Evolutionary conservation across 2,888 invertebrate species (phyloP).

Genomic region (Scaptomyza caliginosa): DNA sequence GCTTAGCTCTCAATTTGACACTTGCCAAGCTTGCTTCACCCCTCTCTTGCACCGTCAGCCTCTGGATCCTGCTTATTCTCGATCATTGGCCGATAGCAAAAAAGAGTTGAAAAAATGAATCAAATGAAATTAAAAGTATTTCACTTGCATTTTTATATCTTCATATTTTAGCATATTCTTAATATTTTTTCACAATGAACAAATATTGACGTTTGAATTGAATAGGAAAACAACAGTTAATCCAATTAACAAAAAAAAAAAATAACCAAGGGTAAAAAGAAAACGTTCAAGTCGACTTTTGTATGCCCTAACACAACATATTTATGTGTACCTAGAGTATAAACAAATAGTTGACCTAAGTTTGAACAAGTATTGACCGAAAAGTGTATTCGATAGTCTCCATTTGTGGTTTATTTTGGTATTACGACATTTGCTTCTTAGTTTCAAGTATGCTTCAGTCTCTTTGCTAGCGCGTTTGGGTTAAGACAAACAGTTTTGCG

Average conservation of each 20-base stretch:
- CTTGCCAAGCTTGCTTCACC: slow-evolving; percentile 8
- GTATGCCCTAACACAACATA: slow-evolving; percentile 30
- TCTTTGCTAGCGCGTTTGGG: slow-evolving; percentile 45
- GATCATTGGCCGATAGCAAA: slow-evolving; percentile 37
- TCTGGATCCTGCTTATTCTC: slow-evolving; percentile 14
- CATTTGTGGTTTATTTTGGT: not conserved
- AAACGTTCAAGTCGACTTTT: slow-evolving; percentile 19
- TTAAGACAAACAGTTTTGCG: slow-evolving; percentile 58
- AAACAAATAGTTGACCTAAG: too few species aligned
- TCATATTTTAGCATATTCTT: slow-evolving; percentile 52
- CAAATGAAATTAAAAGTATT: slow-evolving; percentile 53
- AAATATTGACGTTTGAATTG: slow-evolving; percentile 66
- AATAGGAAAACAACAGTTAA: slow-evolving; percentile 66
- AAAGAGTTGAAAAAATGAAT: slow-evolving; percentile 19
- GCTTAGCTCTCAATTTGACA: slow-evolving; percentile 55
- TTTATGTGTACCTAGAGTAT: too few species aligned
- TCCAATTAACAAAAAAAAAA: slow-evolving; percentile 72
- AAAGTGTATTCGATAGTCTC: not conserved
- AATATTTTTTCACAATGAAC: slow-evolving; percentile 26
- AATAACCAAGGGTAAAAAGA: slow-evolving; percentile 10
- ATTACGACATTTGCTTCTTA: not conserved
- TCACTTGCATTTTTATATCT: slow-evolving; percentile 60
- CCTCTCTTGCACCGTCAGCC: not conserved
- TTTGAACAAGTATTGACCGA: too few species aligned
- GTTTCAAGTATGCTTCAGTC: slow-evolving; percentile 48